Conservation (phyloP, 2,113 vertebrate species). For the Stomatorhinus ivindoensis region DNA sequence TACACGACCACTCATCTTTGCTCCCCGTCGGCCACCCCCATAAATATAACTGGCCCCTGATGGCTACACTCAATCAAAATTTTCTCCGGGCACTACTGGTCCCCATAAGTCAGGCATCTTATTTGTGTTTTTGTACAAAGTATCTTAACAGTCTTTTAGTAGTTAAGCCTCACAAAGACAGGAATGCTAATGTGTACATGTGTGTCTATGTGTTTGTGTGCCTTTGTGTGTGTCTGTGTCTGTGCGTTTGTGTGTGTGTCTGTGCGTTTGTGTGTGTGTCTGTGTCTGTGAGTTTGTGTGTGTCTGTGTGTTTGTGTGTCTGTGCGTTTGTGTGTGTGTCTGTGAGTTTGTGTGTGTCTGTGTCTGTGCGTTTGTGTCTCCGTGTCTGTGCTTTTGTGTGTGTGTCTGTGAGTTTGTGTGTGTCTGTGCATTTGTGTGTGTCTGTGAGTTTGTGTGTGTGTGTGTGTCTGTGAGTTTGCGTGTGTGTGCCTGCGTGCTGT, state of each 20-base stretch:
- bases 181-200: neutral
- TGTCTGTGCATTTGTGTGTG: conserved; percentile 8
- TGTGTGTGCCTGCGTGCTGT: conserved; percentile 11
- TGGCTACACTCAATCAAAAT: neutral
- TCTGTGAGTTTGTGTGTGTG: conserved; percentile 6
- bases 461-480: neutral
- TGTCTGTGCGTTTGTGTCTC: neutral
- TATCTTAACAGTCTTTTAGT: neutral
- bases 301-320: neutral
- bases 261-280: neutral
- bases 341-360: neutral
- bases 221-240: conserved; percentile 13
- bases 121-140: neutral
- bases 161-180: neutral
- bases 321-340: neutral
- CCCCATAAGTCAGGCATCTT: neutral
- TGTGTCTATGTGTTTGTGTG: neutral
- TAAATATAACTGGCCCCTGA: neutral
- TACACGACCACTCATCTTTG: neutral
- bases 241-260: too few species aligned
- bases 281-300: neutral
- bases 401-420: neutral
- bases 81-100: neutral
- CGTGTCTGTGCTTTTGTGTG: neutral
- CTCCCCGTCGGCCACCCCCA: neutral